Evolutionary conservation across 2,888 invertebrate species (phyloP).

Genomic region (Sesia bembeciformis): DNA sequence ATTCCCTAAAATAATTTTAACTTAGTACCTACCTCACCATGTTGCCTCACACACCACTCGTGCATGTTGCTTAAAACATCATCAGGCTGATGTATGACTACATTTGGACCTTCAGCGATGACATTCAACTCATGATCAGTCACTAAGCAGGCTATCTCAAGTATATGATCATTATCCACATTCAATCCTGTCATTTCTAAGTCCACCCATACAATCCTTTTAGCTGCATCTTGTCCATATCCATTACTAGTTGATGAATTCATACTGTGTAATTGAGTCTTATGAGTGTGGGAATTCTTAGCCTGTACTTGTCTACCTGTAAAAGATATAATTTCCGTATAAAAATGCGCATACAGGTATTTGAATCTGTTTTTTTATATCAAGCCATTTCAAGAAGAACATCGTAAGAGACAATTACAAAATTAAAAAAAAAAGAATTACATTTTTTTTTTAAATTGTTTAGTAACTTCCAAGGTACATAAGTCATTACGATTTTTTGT

Average conservation of each 20-base stretch:
- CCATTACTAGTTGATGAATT: not conserved
- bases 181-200: conserved; percentile 95
- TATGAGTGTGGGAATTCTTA: not conserved
- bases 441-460: no score
- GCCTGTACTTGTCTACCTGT: no score
- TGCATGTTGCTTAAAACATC: conserved; percentile 83
- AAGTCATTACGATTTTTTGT: no score
- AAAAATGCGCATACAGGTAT: no score
- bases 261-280: not conserved
- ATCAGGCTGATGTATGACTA: conserved; percentile 86
- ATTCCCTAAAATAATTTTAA: no score
- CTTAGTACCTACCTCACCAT: conserved; percentile 77
- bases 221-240: conserved; percentile 21
- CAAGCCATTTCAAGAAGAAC: no score
- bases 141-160: conserved; percentile 92
- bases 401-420: no score
- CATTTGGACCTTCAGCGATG: conserved; percentile 82
- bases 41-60: conserved; percentile 88
- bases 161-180: conserved; percentile 81
- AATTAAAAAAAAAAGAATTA: no score
- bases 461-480: no score
- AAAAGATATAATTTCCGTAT: no score
- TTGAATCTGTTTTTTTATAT: no score
- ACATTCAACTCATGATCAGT: conserved; percentile 87
- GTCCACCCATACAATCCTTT: conserved; percentile 82